Conservation (phyloP, 1,140 invertebrate genomes). For the Brachionus sp. region DNA sequence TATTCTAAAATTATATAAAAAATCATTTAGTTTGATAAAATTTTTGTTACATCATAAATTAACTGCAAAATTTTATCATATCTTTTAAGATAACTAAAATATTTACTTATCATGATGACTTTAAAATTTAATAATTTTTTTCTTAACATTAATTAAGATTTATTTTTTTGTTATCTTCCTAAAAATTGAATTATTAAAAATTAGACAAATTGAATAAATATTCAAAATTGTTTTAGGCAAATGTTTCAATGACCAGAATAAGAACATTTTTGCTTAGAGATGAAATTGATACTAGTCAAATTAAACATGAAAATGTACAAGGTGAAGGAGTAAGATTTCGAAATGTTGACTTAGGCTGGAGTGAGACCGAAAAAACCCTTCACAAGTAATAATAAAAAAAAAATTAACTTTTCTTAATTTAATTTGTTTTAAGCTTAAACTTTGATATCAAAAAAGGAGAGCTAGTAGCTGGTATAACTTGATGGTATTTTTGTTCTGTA, state of each 20-base stretch:
- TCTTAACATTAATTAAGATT: no score
- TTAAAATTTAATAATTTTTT: no score
- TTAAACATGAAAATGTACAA: background rate
- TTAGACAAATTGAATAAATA: no score
- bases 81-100: no score
- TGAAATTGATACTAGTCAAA: background rate
- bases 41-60: no score
- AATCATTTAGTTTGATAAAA: no score
- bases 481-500: background rate
- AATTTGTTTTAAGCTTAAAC: background rate
- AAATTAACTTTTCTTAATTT: background rate
- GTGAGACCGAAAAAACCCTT: background rate
- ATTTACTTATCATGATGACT: no score
- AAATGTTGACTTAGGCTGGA: slow-evolving; percentile 40
- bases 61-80: no score
- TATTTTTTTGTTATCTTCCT: no score
- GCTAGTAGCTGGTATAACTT: background rate
- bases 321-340: background rate
- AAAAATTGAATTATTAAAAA: no score
- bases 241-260: slow-evolving; percentile 45
- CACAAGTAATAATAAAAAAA: slow-evolving; percentile 14
- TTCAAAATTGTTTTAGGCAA: background rate
- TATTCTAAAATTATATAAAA: no score
- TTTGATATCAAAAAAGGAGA: slow-evolving; percentile 40
- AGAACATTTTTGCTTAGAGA: slow-evolving; percentile 33